Percentiles rank a stretch among this genome's conserved stretches.
phyloP scores from a whole-genome alignment of 1,140 invertebrate genomes.

The Whitmania pigra region DNA sequence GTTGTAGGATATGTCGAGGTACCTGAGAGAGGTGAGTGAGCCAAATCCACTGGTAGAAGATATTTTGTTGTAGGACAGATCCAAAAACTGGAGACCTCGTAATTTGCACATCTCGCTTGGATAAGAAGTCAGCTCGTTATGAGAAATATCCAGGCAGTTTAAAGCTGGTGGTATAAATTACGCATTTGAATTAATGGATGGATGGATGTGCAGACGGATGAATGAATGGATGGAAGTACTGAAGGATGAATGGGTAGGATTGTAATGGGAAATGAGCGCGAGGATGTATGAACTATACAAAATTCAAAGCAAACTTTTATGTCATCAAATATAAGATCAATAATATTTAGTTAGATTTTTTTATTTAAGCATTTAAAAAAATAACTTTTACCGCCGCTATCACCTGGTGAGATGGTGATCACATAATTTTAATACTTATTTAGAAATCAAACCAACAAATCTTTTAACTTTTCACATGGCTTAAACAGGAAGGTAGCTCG shows the following conservation, averaged over 20 bases:
- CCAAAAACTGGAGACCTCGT: conserved; percentile 31
- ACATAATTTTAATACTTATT: too few relatives aligned
- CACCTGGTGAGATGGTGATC: too few relatives aligned
- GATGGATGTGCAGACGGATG: conserved; percentile 27
- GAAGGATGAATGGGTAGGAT: conserved; percentile 25
- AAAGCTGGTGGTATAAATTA: conserved; percentile 25
- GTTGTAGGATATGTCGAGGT: conserved; percentile 33
- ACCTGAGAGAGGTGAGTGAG: conserved; percentile 29
- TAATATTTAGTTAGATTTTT: too few relatives aligned
- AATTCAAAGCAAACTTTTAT: too few relatives aligned
- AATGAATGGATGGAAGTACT: conserved; percentile 26
- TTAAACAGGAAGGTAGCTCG: conserved; percentile 30
- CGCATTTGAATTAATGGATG: too few relatives aligned
- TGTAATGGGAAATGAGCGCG: too few relatives aligned
- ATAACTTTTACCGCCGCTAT: too few relatives aligned
- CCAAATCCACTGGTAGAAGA: conserved; percentile 29
- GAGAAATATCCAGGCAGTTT: conserved; percentile 30
- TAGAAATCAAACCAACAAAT: too few relatives aligned
- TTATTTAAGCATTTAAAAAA: too few relatives aligned
- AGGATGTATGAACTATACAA: too few relatives aligned
- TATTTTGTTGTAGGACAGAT: conserved; percentile 37
- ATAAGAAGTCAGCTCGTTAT: conserved; percentile 34
- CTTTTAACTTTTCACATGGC: conserved; percentile 20
- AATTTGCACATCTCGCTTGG: conserved; percentile 33
- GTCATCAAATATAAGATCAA: too few relatives aligned